phyloP scores from a whole-genome alignment of 2,888 invertebrate species.

The Nesidiocoris tenuis region DNA sequence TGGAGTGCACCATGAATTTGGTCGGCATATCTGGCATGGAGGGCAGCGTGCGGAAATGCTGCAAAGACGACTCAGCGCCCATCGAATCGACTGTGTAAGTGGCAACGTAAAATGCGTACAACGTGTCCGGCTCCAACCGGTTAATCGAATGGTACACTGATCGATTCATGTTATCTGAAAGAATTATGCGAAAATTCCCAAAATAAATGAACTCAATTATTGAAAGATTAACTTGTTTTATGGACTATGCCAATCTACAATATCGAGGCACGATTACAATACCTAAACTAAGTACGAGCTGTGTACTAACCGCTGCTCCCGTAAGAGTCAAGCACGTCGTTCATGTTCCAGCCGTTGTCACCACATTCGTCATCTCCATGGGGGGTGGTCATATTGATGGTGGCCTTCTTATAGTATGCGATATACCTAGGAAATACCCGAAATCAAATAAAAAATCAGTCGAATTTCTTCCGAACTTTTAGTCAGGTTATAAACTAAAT shows the following conservation, averaged over 20 bases:
- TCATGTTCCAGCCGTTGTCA: conserved; percentile 54
- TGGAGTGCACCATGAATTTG: conserved; percentile 53
- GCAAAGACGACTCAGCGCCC: conserved; percentile 57
- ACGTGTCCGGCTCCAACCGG: conserved; percentile 65
- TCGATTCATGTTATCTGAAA: conserved; percentile 29
- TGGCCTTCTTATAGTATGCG: conserved; percentile 63
- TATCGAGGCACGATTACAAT: no score
- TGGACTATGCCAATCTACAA: no score
- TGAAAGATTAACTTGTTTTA: no score
- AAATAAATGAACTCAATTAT: no score
- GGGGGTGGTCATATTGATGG: conserved; percentile 59
- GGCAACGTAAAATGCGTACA: conserved; percentile 73
- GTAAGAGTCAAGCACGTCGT: conserved; percentile 52
- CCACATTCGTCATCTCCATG: conserved; percentile 62
- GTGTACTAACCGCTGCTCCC: no score
- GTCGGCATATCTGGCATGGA: conserved; percentile 55
- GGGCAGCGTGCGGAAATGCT: conserved; percentile 57
- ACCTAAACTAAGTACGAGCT: no score
- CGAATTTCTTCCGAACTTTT: background rate
- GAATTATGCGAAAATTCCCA: background rate
- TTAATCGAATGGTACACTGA: conserved; percentile 51
- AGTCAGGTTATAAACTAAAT: no score
- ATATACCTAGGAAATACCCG: conserved; percentile 60
- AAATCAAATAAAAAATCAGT: conserved; percentile 50
- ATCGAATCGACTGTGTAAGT: conserved; percentile 59